Evolutionary conservation across 2,888 invertebrate species (phyloP).

Genomic region (Synergus japonicus): DNA sequence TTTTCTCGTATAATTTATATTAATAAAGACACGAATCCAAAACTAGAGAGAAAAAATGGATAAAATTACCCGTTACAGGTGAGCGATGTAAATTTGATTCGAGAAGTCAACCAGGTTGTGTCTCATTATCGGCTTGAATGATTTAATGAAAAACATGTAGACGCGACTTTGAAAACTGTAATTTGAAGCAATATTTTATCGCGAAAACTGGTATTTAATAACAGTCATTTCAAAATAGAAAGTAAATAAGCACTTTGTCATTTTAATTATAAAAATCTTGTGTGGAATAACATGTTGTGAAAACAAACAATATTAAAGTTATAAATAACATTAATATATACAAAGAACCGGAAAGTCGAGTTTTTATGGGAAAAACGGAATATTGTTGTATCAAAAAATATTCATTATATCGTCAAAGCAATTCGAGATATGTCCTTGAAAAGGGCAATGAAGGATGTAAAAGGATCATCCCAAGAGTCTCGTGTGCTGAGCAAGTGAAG

Average conservation of each 20-base stretch:
- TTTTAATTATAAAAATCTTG: neutral
- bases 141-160: neutral
- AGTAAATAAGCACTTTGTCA: neutral
- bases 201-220: neutral
- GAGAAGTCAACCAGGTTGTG: neutral
- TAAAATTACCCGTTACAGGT: constrained; percentile 7
- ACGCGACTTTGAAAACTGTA: neutral
- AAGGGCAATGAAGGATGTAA: no score
- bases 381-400: no score
- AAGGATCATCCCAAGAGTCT: no score
- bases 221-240: neutral
- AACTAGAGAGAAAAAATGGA: neutral
- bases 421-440: no score
- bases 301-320: neutral
- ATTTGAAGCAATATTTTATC: neutral
- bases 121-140: neutral
- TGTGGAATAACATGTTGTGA: neutral
- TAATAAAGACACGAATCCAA: neutral
- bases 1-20: constrained; percentile 1
- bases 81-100: neutral
- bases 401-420: no score
- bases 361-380: no score
- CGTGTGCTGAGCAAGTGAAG: no score
- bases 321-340: no score
- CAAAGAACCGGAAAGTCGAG: no score